These are phyloP conservation scores for Gasterosteus nipponicus DNA, from an alignment of 2,113 vertebrate genomes.

Conservation along the genomic window DNA sequence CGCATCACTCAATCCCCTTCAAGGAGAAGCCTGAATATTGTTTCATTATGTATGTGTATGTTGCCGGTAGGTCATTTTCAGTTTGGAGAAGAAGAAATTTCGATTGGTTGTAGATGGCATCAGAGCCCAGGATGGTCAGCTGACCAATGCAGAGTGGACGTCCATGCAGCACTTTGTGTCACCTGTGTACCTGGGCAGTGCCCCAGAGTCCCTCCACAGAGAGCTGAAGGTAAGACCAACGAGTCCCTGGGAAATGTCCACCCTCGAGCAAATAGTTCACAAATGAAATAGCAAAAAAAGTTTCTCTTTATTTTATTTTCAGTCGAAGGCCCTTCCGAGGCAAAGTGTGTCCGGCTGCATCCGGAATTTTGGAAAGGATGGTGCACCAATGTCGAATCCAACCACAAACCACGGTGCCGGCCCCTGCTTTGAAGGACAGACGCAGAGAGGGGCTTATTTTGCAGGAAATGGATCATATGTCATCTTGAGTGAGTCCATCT, in stretches of 20 bases:
- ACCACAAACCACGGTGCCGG: conserved; percentile 80
- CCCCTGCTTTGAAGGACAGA: conserved; percentile 84
- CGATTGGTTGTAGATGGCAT: conserved; percentile 89
- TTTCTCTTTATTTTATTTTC: conserved; percentile 1
- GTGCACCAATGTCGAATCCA: conserved; percentile 75
- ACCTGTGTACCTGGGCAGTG: conserved; percentile 84
- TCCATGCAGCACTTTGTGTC: conserved; percentile 75
- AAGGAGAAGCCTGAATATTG: neutral
- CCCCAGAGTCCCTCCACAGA: conserved; percentile 72
- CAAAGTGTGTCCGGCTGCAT: conserved; percentile 90
- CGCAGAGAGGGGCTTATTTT: conserved; percentile 89
- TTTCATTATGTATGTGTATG: neutral
- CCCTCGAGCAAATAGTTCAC: neutral
- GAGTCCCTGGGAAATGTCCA: neutral
- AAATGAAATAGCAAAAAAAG: neutral
- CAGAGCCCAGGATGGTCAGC: conserved; percentile 79
- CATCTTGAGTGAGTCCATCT: conserved; percentile 82
- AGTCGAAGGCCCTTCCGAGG: conserved; percentile 84
- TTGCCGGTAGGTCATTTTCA: conserved; percentile 85
- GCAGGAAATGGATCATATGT: conserved; percentile 86
- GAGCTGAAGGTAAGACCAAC: conserved; percentile 70
- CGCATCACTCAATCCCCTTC: neutral
- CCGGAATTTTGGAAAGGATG: conserved; percentile 88
- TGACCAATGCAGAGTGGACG: conserved; percentile 70
- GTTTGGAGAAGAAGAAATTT: conserved; percentile 79